Base-by-base conservation (phyloP, 1,140 invertebrate species). In the Phymorhynchus buccinoides region DNA sequence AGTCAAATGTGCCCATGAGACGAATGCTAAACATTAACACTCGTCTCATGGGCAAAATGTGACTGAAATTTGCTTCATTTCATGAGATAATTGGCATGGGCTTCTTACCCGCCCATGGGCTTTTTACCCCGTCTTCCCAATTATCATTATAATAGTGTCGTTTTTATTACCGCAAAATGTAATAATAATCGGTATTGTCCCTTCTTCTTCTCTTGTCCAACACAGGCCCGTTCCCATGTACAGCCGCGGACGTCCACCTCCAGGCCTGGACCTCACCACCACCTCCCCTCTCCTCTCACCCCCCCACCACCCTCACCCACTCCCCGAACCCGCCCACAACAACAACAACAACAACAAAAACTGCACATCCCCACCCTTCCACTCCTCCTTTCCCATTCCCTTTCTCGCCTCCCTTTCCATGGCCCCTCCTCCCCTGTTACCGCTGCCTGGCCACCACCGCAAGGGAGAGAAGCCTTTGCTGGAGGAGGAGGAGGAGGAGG, bases 191-290 rank as follows among this genome's bases (percentile, higher is more conserved):
- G n/a, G n/a, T n/a, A n/a, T n/a, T n/a, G n/a, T n/a, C n/a, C n/a
- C n/a, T n/a, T n/a, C n/a, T n/a, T n/a, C n/a, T n/a, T n/a, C n/a
- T n/a, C n/a, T n/a, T n/a, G n/a, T n/a, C n/a, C n/a, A n/a, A n/a
- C n/a, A 44, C 81, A 83, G 81, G 30, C 81, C 81, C 16, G 81
- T 83, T 0, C 81, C 81, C 6, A 73, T 83, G 16, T 83, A 83
- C 62, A 22, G 62, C 41, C 56, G 39, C n/a, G n/a, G n/a, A 3
- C 81, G 62, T 18, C 81, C 81, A 16, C 39, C 73, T 6, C 7
- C 18, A 9, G 62, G 66, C 1, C 35, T 83, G 81, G 81, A 83
- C 14, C 41, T 73, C 3, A 41, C 81, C 16, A 35, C 41, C 3
- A 3, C 35, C n/a, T n/a, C 16, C 3, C 22, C 30, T 39, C 37